Percentiles rank a stretch among this genome's conserved stretches.
phyloP scores from a whole-genome alignment of 2,113 vertebrate genomes.

The Cepphus grylle region DNA sequence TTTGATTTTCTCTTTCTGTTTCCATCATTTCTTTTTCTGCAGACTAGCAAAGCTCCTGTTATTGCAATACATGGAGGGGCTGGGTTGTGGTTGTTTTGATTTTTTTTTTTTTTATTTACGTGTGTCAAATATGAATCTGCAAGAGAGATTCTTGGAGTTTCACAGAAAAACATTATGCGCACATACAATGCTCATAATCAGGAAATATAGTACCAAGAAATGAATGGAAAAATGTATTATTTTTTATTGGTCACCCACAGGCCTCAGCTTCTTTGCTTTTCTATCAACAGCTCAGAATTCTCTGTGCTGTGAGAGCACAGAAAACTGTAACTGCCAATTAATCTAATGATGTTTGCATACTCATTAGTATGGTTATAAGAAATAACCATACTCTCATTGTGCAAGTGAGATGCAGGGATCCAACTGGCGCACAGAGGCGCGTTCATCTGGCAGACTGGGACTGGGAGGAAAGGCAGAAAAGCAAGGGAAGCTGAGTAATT shows the following conservation, averaged over 20 bases:
- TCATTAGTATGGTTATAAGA: neutral
- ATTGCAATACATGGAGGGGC: neutral
- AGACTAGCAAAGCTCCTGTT: neutral
- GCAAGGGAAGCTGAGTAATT: neutral
- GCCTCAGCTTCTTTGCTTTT: neutral
- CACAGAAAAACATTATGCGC: neutral
- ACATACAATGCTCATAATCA: rapidly evolving
- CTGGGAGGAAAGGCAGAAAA: neutral
- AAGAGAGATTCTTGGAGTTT: neutral
- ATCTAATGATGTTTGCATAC: neutral
- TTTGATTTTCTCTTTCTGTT: neutral
- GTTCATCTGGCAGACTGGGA: neutral
- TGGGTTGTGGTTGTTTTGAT: neutral
- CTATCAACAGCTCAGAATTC: neutral
- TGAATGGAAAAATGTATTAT: neutral
- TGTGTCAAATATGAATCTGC: neutral
- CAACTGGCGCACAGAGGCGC: neutral
- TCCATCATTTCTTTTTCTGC: neutral
- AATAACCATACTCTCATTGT: neutral
- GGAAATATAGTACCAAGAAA: neutral
- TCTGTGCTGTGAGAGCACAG: neutral
- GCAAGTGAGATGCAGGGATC: neutral
- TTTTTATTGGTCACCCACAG: neutral
- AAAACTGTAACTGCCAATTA: neutral
- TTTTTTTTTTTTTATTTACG: neutral